Base-by-base conservation (phyloP, 1,140 invertebrate genomes). In the Apis laboriosa region DNA sequence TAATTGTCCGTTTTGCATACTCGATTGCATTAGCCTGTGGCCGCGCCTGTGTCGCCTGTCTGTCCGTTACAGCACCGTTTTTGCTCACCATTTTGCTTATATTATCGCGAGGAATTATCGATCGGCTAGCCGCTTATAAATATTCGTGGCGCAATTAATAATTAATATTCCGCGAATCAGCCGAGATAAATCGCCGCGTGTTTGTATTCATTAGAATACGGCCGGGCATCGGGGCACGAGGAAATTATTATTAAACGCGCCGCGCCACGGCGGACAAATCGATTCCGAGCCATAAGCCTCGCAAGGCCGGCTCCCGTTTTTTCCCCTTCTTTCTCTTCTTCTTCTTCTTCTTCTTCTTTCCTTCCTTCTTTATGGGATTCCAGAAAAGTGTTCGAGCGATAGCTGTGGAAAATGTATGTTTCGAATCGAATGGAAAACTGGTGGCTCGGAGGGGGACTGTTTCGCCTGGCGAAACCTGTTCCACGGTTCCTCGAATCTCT, bases 31-130 rank as follows among this genome's bases (percentile, higher is more conserved):
- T 43, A 43, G 34, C 34, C 77, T 24, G 80, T 53, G 75, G 63
- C 34, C 76, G 76, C 75, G 74, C 21, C 56, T 43, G 72, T 60
- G 61, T 58, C 74, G 56, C 49, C 13, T 15, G 28, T 55, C 81
- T 73, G 68, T 84, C 81, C 86, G 84, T 88, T 87, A 88, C 84
- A 83, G 76, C 70, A 61, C 73, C 73, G 79, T 77, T 80, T 88
- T 88, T 84, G 63, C 28, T 28, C 86, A 86, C 87, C 87, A 88
- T 88, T 88, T 88, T 88, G 87, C 68, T 77, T 88, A 80, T 66
- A 88, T 88, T 88, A 88, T 73, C 87, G 49, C 80, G 58, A 58
- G 78, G 61, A 75, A 82, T 85, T 83, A 85, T 79, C 55, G 76
- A 75, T 73, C 56, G 9, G 19, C 11, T 60, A 19, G 70, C 61